Evolutionary conservation across 2,113 vertebrate genomes (phyloP).

Genomic region (Chlamydotis undulata): DNA sequence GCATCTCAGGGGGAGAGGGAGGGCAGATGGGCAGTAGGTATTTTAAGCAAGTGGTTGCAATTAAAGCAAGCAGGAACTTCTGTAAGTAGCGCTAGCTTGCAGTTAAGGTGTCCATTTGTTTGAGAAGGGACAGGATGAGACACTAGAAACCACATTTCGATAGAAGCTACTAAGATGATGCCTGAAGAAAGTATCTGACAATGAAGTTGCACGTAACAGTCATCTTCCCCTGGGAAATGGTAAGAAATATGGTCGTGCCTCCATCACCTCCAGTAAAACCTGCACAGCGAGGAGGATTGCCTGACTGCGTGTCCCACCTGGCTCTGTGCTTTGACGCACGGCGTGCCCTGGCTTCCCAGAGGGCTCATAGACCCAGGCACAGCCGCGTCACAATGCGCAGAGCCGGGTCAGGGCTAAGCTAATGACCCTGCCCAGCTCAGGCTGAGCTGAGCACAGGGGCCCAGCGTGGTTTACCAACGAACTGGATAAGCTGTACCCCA

Average conservation of each 20-base stretch:
- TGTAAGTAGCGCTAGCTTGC: background rate
- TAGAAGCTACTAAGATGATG: background rate
- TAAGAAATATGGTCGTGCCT: rapidly evolving
- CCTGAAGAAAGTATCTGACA: background rate
- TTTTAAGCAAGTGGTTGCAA: background rate
- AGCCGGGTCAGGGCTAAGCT: background rate
- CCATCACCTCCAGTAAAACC: background rate
- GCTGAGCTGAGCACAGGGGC: background rate
- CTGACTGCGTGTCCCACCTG: background rate
- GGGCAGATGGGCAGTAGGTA: background rate
- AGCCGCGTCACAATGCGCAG: background rate
- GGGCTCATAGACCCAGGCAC: background rate
- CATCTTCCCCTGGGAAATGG: background rate
- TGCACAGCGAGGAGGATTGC: rapidly evolving
- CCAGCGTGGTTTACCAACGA: rapidly evolving
- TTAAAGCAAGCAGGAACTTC: background rate
- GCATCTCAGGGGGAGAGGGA: background rate
- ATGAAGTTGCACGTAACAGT: background rate
- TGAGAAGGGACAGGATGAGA: background rate
- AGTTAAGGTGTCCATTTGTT: background rate
- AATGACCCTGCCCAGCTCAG: background rate
- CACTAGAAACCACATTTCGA: background rate
- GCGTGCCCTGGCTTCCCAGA: background rate
- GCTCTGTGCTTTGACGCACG: rapidly evolving
- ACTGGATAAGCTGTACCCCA: rapidly evolving